Base-by-base conservation (phyloP, 2,888 invertebrate species). In the Elegia similella region DNA sequence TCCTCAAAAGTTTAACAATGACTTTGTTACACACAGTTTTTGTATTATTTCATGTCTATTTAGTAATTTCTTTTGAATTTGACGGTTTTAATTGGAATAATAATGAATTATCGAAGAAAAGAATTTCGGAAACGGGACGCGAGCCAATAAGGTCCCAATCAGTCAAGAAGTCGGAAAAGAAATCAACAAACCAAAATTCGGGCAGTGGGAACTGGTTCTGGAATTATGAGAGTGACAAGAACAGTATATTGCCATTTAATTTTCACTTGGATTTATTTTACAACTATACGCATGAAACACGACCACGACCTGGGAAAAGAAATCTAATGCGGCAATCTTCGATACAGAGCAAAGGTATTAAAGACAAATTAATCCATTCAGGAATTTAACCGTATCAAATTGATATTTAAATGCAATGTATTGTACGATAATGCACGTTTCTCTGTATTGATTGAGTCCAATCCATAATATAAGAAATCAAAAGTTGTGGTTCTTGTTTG, bases 401-500 rank as follows among this genome's bases (percentile, higher is more conserved):
- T 52, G 16, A 52, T 52, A 52, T 52, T 52, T 52, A 16, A n/a
- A 7, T 52, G 10, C 52, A 12, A 16, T 1, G 52, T 17, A 16
- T 12, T 62, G 0, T 34, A 52, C 1, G 62, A 62, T 38, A 1
- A 55, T 1, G 56, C 53, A 5, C 44, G 43, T 3, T 46, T 67
- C 17, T n/a, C 65, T 5, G 32, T 55, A 42, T 12, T 7, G 12
- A 34, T 67, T 2, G 66, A 65, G 46, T 15, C 46, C 0, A 6
- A 42, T 7, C 42, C 50, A 0, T n/a, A 43, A 16, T 65, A 60
- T 48, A 23, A 43, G 1, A 17, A 47, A 0, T 62, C 64, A 7
- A 69, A 67, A 58, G 63, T 67, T 0, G 62, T 67, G 0, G 56
- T 62, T 0, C 34, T 65, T 8, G 67, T 66, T n/a, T 87, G 86